Evolutionary conservation across 1,140 invertebrate genomes (phyloP).

Genomic region (Papilio glaucus): DNA sequence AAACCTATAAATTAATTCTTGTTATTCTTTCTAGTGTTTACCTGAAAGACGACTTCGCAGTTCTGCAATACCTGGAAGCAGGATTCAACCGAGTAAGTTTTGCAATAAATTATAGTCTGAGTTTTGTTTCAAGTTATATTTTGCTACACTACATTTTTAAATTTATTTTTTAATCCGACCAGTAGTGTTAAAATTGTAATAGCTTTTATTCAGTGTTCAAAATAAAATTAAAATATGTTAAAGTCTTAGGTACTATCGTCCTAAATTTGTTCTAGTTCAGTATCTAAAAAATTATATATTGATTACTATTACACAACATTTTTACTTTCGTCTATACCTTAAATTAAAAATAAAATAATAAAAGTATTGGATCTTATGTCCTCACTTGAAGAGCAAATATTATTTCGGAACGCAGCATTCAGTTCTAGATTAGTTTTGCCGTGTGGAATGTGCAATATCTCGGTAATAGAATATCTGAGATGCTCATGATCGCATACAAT

Average conservation of each 20-base stretch:
- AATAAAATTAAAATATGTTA: too few species aligned
- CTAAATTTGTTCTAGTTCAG: too few species aligned
- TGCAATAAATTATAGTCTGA: neutral
- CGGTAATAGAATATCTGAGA: slow-evolving; percentile 1
- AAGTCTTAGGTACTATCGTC: too few species aligned
- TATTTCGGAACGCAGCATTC: neutral
- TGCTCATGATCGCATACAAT: neutral
- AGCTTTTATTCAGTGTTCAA: too few species aligned
- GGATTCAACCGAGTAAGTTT: slow-evolving; percentile 89
- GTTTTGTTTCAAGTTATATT: neutral
- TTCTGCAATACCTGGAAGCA: slow-evolving; percentile 87
- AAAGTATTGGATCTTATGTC: neutral
- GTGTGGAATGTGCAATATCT: neutral
- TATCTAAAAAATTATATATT: too few species aligned
- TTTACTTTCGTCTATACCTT: too few species aligned
- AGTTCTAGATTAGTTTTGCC: neutral
- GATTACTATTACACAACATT: too few species aligned
- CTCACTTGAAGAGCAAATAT: neutral
- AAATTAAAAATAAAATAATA: neutral
- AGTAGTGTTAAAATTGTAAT: too few species aligned
- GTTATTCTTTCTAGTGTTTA: slow-evolving; percentile 85
- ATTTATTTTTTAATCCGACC: too few species aligned
- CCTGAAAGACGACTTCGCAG: slow-evolving; percentile 87
- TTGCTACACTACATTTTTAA: neutral
- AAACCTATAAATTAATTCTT: too few species aligned